Conservation (phyloP, 2,888 invertebrate species). For the Mythimna impura region DNA sequence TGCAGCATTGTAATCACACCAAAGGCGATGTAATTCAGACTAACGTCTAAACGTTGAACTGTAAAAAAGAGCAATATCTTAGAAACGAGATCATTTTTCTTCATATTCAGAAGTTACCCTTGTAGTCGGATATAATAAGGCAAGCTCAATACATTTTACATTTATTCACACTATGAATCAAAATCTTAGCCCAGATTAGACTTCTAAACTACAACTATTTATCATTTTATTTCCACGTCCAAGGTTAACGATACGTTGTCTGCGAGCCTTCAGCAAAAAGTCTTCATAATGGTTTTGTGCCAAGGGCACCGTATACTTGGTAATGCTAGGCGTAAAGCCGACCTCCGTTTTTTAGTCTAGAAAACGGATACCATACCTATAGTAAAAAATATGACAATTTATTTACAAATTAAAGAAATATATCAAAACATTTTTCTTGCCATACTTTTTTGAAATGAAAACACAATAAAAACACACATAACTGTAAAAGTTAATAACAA, state of each 20-base stretch:
- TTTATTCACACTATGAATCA: slow-evolving; percentile 1
- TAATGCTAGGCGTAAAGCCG: slow-evolving; percentile 1
- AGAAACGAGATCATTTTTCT: not conserved
- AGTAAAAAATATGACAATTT: not conserved
- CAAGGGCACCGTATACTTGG: slow-evolving; percentile 3
- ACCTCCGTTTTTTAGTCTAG: not conserved
- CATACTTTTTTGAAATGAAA: not conserved
- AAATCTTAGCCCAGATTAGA: not conserved
- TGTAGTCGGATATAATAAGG: not conserved
- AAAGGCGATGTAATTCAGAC: not conserved
- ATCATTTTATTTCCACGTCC: slow-evolving; percentile 31
- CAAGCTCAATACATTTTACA: not conserved
- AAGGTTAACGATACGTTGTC: slow-evolving; percentile 18
- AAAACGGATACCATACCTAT: not conserved
- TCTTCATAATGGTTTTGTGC: slow-evolving; percentile 34
- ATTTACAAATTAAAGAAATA: not conserved
- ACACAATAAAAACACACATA: not conserved
- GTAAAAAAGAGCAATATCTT: not conserved
- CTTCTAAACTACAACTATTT: slow-evolving; percentile 22
- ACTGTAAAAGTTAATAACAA: not conserved
- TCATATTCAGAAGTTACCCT: not conserved
- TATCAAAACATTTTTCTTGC: not conserved
- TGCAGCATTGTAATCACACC: not conserved
- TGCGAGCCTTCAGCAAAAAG: slow-evolving; percentile 40
- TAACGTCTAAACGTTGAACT: too few species aligned